Evolutionary conservation across 2,888 invertebrate species (phyloP).

Genomic region (Cephus rjabovi): DNA sequence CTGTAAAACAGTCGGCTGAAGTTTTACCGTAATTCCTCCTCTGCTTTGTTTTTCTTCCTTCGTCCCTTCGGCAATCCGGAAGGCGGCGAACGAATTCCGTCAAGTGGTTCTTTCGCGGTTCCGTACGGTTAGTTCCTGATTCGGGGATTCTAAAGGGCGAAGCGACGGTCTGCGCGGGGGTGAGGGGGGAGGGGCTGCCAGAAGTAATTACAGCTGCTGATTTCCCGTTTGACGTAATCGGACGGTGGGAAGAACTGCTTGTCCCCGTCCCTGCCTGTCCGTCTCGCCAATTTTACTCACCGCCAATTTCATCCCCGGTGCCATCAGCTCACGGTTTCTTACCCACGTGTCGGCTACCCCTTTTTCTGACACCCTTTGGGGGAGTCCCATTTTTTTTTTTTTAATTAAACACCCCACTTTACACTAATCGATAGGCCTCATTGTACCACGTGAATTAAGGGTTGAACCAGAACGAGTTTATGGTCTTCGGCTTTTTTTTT

Average conservation of each 20-base stretch:
- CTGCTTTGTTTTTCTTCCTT: not conserved
- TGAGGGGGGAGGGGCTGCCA: not conserved
- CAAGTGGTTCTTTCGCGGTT: not conserved
- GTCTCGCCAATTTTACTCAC: not conserved
- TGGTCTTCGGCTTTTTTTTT: not conserved
- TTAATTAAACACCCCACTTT: conserved; percentile 1
- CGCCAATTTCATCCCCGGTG: not conserved
- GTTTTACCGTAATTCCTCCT: not conserved
- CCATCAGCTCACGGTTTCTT: not conserved
- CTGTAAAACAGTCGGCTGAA: not conserved
- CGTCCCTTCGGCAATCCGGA: not conserved
- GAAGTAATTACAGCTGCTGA: not conserved
- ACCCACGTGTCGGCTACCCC: not conserved
- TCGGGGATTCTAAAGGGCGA: not conserved
- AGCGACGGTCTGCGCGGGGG: not conserved
- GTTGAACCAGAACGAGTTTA: not conserved
- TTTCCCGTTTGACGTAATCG: not conserved
- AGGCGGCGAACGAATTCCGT: not conserved
- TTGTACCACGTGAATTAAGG: not conserved
- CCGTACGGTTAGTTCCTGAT: not conserved
- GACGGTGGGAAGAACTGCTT: not conserved
- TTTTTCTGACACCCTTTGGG: not conserved
- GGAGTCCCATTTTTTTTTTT: not conserved
- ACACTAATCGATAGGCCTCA: not conserved
- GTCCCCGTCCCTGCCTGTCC: not conserved